Evolutionary conservation across 2,113 vertebrate genomes (phyloP).

Genomic region (Crotalus helleri): DNA sequence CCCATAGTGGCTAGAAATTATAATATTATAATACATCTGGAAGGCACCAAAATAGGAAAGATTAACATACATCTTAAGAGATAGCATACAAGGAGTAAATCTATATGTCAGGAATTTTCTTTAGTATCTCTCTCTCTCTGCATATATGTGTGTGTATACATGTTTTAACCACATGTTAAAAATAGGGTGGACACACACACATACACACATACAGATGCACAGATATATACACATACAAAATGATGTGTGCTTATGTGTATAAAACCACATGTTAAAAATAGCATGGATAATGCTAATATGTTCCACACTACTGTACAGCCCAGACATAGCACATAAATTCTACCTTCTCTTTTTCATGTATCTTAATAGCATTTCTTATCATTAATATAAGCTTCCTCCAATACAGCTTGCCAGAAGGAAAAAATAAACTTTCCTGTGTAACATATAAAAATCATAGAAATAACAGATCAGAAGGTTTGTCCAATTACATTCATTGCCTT

Average conservation of each 20-base stretch:
- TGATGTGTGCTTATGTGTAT: neutral
- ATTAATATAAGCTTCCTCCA: neutral
- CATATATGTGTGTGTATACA: too few relatives aligned
- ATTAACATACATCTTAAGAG: neutral
- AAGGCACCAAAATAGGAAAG: neutral
- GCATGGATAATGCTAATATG: neutral
- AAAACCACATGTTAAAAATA: neutral
- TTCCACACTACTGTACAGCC: neutral
- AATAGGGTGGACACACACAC: neutral
- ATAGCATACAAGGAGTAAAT: neutral
- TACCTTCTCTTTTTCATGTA: neutral
- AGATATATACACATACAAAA: neutral
- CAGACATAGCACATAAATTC: neutral
- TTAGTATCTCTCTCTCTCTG: neutral
- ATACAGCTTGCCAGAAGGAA: neutral
- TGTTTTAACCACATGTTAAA: neutral
- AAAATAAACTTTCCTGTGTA: neutral
- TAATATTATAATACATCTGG: neutral
- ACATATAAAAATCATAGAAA: neutral
- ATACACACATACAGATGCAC: too few relatives aligned
- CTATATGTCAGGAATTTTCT: neutral
- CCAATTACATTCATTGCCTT: neutral
- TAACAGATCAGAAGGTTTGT: neutral
- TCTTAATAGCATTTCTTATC: neutral
- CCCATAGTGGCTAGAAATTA: neutral